Percentiles rank a stretch among this genome's conserved stretches.
These are phyloP conservation scores for Littorina saxatilis DNA, from an alignment of 1,140 invertebrate species.

Conservation along the genomic window DNA sequence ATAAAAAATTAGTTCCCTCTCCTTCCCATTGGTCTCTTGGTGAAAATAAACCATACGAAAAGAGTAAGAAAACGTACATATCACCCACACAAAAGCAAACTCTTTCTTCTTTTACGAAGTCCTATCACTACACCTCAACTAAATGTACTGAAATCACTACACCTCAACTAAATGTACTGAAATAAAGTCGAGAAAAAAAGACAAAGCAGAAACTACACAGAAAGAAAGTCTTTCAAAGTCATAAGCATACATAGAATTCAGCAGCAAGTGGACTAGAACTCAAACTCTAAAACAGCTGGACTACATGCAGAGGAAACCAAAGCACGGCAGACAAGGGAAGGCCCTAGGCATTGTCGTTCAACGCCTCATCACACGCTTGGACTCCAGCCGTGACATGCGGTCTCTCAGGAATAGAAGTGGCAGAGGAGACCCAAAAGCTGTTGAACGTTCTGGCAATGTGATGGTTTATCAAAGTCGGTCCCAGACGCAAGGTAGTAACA, in stretches of 20 bases:
- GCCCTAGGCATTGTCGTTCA: neutral
- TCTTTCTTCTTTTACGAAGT: too few species aligned
- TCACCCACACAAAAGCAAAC: too few species aligned
- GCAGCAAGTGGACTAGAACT: constrained; percentile 19
- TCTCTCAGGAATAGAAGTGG: neutral
- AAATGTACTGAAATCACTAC: too few species aligned
- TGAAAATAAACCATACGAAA: too few species aligned
- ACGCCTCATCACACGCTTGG: neutral
- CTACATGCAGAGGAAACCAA: constrained; percentile 17
- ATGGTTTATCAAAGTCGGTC: neutral
- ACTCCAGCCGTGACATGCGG: neutral
- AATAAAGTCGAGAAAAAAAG: too few species aligned
- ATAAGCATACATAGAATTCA: neutral
- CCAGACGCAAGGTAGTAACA: neutral
- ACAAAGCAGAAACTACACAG: too few species aligned
- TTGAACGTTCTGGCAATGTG: constrained; percentile 9
- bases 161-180: too few species aligned
- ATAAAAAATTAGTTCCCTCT: too few species aligned
- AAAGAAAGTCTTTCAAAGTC: too few species aligned
- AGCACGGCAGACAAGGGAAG: neutral
- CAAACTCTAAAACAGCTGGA: neutral
- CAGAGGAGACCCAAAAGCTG: neutral
- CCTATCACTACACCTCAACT: too few species aligned
- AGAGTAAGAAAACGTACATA: too few species aligned
- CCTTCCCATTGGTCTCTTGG: too few species aligned